Conservation (phyloP, 2,797 vertebrate genomes). For the Ceyx erithaca region DNA sequence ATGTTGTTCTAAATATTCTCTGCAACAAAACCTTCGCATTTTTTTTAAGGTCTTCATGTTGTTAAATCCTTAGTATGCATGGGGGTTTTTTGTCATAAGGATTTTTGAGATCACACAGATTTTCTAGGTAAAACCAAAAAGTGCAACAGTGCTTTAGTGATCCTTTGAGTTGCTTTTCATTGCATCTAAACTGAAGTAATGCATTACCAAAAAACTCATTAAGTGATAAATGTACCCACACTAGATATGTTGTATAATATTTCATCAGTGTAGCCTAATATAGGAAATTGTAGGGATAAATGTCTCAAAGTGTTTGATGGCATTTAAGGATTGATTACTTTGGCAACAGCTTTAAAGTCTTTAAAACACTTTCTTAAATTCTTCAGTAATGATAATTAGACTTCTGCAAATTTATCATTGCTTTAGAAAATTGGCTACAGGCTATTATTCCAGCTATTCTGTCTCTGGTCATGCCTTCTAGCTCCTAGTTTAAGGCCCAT, state of each 20-base stretch:
- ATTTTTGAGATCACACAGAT: background rate
- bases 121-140: constrained; percentile 2
- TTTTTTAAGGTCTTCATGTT: background rate
- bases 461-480: background rate
- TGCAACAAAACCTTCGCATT: background rate
- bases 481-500: background rate
- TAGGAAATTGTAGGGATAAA: background rate
- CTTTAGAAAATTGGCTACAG: background rate
- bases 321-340: constrained; percentile 7
- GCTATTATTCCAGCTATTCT: background rate
- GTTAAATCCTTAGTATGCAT: background rate
- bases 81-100: background rate
- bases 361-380: background rate
- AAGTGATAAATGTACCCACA: background rate
- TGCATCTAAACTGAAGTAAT: background rate
- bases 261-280: background rate
- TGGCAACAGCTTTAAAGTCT: background rate
- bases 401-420: background rate
- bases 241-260: background rate
- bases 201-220: background rate
- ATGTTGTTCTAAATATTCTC: background rate
- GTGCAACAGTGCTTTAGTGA: background rate
- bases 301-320: background rate
- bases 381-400: background rate
- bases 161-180: background rate